phyloP scores from a whole-genome alignment of 2,113 vertebrate species.

The Hippocampus guttulatus region DNA sequence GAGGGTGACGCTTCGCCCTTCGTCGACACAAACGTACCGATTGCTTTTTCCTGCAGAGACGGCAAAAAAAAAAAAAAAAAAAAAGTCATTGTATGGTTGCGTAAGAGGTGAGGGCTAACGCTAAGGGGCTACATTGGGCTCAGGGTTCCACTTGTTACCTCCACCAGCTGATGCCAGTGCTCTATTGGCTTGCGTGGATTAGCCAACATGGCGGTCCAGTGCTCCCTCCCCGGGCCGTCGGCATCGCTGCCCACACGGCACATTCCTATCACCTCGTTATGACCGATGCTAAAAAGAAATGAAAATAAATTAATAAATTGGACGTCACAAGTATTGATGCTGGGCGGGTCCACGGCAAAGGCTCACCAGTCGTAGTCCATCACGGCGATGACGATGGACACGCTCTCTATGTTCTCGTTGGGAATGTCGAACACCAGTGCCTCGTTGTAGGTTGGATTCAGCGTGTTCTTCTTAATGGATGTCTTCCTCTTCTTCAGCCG shows the following conservation, averaged over 20 bases:
- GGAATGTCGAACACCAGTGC: slow-evolving; percentile 91
- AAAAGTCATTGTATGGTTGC: neutral
- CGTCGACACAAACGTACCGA: slow-evolving; percentile 72
- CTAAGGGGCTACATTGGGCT: neutral
- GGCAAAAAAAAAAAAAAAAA: neutral
- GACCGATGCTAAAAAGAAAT: slow-evolving; percentile 72
- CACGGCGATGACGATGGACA: slow-evolving; percentile 84
- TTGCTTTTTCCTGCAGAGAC: slow-evolving; percentile 71
- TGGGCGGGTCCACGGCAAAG: neutral
- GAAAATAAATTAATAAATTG: slow-evolving; percentile 18
- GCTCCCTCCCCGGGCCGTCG: slow-evolving; percentile 84
- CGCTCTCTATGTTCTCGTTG: slow-evolving; percentile 85
- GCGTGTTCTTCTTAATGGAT: slow-evolving; percentile 91
- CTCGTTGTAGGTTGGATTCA: slow-evolving; percentile 91
- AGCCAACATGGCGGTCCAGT: slow-evolving; percentile 89
- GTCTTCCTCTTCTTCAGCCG: slow-evolving; percentile 91
- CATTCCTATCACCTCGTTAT: slow-evolving; percentile 93
- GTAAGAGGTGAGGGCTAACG: neutral
- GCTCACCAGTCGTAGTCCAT: slow-evolving; percentile 93
- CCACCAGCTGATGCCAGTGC: slow-evolving; percentile 89
- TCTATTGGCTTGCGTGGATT: slow-evolving; percentile 93
- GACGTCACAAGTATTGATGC: slow-evolving; percentile 13
- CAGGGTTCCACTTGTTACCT: slow-evolving; percentile 56
- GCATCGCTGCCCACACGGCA: slow-evolving; percentile 85
- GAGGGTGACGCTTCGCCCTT: slow-evolving; percentile 62